Base-by-base conservation (phyloP, 2,888 invertebrate genomes). In the Drosophila subquinaria region DNA sequence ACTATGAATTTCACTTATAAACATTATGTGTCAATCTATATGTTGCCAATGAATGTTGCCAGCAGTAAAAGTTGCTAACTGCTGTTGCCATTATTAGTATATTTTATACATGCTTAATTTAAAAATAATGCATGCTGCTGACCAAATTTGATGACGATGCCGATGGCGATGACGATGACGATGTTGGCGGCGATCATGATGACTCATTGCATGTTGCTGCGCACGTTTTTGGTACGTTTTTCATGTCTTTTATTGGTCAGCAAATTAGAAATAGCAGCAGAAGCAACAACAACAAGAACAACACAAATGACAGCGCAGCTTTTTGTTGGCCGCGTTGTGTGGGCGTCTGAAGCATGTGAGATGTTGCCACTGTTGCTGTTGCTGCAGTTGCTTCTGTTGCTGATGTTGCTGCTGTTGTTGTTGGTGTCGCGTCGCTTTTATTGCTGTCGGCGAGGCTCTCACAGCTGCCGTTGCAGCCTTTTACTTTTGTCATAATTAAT, bases 401-500 rank as follows among this genome's bases (percentile, higher is more conserved):
- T 50, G 17, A 15, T 52, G 43, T n/a, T 53, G 68, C 48, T 13
- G 68, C 10, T 17, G 66, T 35, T 23, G 60, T 15, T 47, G 63
- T 47, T 38, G 55, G 42, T 52, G 56, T 38, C 38, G 38, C 27
- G 13, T 59, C 52, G 51, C 47, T 60, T 73, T 53, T 53, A 56
- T 55, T 36, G 69, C 11, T 53, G 64, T 50, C 57, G 59, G 59
- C 45, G 35, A 57, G 51, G 55, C 61, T 79, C 74, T 70, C 64
- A 74, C 75, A 69, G 79, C 69, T 65, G 79, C 56, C 27, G 50
- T 36, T 51, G 62, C 59, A 48, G 73, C 75, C 69, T 69, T 63
- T 87, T 73, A 69, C 67, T 79, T 85, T 73, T 86, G 80, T 82
- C 73, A 88, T 88, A 82, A 83, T 83, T 85, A 88, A 79, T 79